Evolutionary conservation across 2,888 invertebrate species (phyloP).

Genomic region (Sicus ferrugineus): DNA sequence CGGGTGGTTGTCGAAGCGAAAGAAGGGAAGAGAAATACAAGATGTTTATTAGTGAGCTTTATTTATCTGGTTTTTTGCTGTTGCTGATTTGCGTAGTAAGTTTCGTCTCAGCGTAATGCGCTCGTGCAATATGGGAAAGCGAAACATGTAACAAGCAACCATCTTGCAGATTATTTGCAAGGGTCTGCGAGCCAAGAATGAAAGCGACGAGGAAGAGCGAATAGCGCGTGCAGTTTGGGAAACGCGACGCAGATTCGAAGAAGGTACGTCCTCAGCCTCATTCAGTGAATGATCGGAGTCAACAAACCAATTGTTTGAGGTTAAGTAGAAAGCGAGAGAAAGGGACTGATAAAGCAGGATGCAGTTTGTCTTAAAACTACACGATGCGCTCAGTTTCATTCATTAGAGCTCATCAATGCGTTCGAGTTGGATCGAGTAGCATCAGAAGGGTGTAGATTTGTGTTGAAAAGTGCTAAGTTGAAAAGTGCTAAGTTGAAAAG

Average conservation of each 20-base stretch:
- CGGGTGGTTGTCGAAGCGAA: background rate
- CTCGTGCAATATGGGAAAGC: too few species aligned
- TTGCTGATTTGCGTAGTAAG: conserved; percentile 51
- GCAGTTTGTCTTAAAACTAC: background rate
- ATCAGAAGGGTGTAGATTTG: too few species aligned
- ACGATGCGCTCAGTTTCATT: background rate
- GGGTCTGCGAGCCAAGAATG: conserved; percentile 33
- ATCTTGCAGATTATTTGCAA: conserved; percentile 43
- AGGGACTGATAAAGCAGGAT: too few species aligned
- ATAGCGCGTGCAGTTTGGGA: conserved; percentile 32
- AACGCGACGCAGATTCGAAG: conserved; percentile 34
- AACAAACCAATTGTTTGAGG: too few species aligned
- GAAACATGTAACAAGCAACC: too few species aligned
- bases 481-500: too few species aligned
- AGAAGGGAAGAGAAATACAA: background rate
- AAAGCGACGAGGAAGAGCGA: conserved; percentile 30
- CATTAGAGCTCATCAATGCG: background rate
- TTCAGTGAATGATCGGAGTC: background rate
- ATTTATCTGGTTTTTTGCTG: conserved; percentile 48
- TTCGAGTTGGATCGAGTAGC: background rate
- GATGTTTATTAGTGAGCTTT: conserved; percentile 49
- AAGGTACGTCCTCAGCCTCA: conserved; percentile 32
- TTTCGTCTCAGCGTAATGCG: conserved; percentile 34
- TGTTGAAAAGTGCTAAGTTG: too few species aligned
- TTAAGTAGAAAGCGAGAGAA: too few species aligned